These are phyloP conservation scores for Platynereis dumerilii DNA, from an alignment of 2,888 invertebrate genomes.

Conservation along the genomic window DNA sequence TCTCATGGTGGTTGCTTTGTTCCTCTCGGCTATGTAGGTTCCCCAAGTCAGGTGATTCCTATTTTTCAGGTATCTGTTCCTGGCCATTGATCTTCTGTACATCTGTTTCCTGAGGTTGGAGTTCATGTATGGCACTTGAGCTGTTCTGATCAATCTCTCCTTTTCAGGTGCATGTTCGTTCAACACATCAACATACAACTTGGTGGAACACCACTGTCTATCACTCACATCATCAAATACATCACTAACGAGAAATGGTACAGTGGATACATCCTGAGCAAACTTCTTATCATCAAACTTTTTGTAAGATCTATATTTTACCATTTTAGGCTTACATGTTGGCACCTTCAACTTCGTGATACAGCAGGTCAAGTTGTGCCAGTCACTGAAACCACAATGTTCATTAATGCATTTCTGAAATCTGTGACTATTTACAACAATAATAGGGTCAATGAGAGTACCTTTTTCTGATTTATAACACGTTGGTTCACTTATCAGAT, in stretches of 20 bases:
- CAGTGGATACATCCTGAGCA: background rate
- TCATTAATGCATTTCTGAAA: background rate
- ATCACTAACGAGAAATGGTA: slow-evolving; percentile 1
- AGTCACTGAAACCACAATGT: background rate
- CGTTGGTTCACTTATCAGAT: background rate
- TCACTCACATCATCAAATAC: slow-evolving; percentile 5
- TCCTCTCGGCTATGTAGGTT: background rate
- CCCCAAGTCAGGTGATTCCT: background rate
- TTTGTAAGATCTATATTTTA: slow-evolving; percentile 4
- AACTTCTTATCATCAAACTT: background rate
- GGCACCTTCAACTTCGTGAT: background rate
- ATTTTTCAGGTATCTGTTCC: background rate
- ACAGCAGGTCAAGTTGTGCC: slow-evolving; percentile 2
- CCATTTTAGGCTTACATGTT: background rate
- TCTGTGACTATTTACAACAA: background rate
- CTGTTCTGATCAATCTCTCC: background rate
- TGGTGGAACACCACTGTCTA: background rate
- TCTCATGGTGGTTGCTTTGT: background rate
- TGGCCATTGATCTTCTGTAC: background rate
- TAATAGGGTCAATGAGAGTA: background rate
- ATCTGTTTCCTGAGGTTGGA: slow-evolving; percentile 2
- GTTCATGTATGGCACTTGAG: slow-evolving; percentile 5
- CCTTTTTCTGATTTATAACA: background rate
- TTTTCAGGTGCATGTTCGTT: slow-evolving; percentile 5
- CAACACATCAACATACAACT: background rate